Evolutionary conservation across 2,797 vertebrate genomes (phyloP).

Genomic region (Petrocephalus schoutedeni): DNA sequence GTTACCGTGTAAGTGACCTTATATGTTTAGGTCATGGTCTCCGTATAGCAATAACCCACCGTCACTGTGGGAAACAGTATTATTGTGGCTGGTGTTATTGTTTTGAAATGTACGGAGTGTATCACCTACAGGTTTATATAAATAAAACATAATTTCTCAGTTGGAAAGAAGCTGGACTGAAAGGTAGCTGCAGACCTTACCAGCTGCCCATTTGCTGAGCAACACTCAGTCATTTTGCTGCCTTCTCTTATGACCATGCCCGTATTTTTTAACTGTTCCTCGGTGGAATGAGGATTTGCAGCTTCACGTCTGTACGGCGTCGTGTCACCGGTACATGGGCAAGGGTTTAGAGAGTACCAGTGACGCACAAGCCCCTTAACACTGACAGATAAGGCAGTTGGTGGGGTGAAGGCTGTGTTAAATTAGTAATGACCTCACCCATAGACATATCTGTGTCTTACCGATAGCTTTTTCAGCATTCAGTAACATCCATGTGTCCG

Average conservation of each 20-base stretch:
- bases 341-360: not conserved
- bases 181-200: not conserved
- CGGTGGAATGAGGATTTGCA: not conserved
- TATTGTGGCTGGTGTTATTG: not conserved
- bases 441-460: not conserved
- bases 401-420: not conserved
- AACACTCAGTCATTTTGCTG: not conserved
- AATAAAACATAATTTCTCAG: not conserved
- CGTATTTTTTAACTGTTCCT: not conserved
- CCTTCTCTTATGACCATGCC: not conserved
- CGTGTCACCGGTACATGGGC: not conserved
- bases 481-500: not conserved
- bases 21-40: not conserved
- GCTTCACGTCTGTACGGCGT: not conserved
- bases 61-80: not conserved
- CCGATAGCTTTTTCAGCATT: not conserved
- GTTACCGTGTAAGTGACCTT: slow-evolving; percentile 8
- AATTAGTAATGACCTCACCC: not conserved
- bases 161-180: not conserved
- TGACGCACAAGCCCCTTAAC: not conserved
- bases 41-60: not conserved
- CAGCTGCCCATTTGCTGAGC: not conserved
- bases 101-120: not conserved
- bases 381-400: not conserved
- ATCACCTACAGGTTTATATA: not conserved